Conservation (phyloP, 2,113 vertebrate genomes). For the Cathartes aura region DNA sequence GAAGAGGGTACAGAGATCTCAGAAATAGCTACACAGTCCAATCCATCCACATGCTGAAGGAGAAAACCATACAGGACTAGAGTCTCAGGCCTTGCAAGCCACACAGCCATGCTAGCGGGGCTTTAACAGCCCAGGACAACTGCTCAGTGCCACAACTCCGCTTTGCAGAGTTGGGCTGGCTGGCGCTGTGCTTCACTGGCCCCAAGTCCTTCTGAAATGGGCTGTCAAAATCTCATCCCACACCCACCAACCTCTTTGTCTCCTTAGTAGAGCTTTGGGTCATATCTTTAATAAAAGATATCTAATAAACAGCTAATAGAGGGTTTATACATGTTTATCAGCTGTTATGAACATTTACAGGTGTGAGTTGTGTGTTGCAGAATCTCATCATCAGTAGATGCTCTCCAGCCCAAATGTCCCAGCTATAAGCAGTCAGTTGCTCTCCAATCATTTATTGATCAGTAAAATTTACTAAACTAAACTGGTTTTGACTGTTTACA, state of each 20-base stretch:
- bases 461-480: background rate
- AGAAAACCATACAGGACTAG: background rate
- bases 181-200: background rate
- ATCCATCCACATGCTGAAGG: background rate
- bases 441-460: background rate
- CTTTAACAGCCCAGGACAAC: background rate
- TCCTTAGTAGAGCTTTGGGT: background rate
- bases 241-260: background rate
- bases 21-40: background rate
- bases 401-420: background rate
- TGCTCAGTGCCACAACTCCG: background rate
- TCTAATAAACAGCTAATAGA: background rate
- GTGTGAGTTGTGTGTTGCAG: background rate
- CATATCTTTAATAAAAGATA: background rate
- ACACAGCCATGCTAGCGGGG: accelerated
- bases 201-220: background rate
- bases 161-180: background rate
- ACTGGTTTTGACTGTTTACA: background rate
- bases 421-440: background rate
- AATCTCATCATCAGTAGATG: background rate
- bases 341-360: background rate
- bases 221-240: background rate
- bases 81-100: background rate
- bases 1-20: background rate
- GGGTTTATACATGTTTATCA: background rate